phyloP scores from a whole-genome alignment of 2,888 invertebrate species.

The Eutolmus rufibarbis region DNA sequence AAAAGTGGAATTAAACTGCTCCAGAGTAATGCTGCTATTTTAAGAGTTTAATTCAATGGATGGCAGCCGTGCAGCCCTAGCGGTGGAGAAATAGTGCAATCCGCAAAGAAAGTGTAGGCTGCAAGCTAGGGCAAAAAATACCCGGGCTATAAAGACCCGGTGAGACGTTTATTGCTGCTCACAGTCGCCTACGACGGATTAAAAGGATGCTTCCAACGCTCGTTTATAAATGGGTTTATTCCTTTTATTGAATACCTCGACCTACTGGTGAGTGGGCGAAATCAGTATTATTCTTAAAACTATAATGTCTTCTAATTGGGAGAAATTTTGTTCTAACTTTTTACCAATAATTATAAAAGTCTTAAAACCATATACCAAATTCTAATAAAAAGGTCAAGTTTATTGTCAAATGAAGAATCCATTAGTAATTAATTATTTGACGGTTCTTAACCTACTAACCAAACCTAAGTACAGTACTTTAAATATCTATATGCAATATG shows the following conservation, averaged over 20 bases:
- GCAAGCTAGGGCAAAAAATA: neutral
- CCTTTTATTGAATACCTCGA: neutral
- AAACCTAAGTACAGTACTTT: too few relatives aligned
- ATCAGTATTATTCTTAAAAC: neutral
- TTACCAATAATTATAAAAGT: neutral
- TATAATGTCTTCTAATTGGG: neutral
- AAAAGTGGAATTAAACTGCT: neutral
- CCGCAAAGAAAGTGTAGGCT: neutral
- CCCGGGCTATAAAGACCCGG: neutral
- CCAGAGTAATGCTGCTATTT: neutral
- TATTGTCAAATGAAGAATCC: too few relatives aligned
- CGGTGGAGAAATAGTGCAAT: neutral
- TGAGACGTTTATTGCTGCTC: neutral
- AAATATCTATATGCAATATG: too few relatives aligned
- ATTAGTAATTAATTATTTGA: too few relatives aligned
- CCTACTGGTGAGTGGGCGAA: neutral
- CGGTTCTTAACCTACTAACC: too few relatives aligned
- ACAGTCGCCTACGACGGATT: neutral
- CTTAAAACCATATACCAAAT: too few relatives aligned
- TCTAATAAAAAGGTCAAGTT: too few relatives aligned
- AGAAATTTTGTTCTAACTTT: too few relatives aligned
- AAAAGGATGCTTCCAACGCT: neutral
- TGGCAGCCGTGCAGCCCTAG: neutral
- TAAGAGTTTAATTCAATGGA: neutral
- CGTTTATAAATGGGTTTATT: neutral